Base-by-base conservation (phyloP, 2,797 vertebrate species). In the Takifugu ocellatus region DNA sequence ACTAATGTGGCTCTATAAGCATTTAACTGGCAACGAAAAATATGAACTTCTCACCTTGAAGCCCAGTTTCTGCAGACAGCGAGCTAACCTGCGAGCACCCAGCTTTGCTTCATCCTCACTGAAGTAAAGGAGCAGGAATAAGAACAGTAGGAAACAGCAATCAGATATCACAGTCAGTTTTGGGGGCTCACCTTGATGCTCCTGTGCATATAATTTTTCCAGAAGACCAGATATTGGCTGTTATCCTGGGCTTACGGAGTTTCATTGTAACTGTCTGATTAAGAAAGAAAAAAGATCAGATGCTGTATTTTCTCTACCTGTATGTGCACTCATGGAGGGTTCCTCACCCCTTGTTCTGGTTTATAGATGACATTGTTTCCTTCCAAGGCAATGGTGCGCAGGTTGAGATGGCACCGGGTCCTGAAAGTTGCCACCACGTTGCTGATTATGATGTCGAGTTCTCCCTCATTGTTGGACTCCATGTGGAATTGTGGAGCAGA, bases 201-300 rank as follows among this genome's bases (percentile, higher is more conserved):
- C 97, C 97, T 86, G 97, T 97, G 93, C 95, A 98, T 91, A 99
- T 99, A 62, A 99, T 96, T 93, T 99, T 99, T 92, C 97, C 97
- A 90, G 97, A 99, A 82, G 97, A 99, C 97, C 97, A 99, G 89
- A 99, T 99, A 69, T 96, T 96, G 77, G 97, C 96, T 21, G 97
- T 99, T 88, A 99, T 95, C 82, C 81, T 95, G 84, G 97, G 97
- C 58, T 99, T 98, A 60, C 97, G 94, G 69, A 99, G 94, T 78
- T 99, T 99, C 94, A 99, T 99, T 84, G 98, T 90, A 59, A 99
- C 97, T 92, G 99, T 99, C 97, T 99, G 78, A 43, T 74, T 21
- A 43, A 63, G 5, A 14, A 17, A 8, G 26, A 17, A 5, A 11
- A 36, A 5, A 39, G 36, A 39, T 39, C 36, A 39, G 36, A 39